Percentiles rank a stretch among this genome's conserved stretches.
Conservation (phyloP, 35 echinoderm and acorn worm genomes). For the Ophiothrix spiculata region DNA sequence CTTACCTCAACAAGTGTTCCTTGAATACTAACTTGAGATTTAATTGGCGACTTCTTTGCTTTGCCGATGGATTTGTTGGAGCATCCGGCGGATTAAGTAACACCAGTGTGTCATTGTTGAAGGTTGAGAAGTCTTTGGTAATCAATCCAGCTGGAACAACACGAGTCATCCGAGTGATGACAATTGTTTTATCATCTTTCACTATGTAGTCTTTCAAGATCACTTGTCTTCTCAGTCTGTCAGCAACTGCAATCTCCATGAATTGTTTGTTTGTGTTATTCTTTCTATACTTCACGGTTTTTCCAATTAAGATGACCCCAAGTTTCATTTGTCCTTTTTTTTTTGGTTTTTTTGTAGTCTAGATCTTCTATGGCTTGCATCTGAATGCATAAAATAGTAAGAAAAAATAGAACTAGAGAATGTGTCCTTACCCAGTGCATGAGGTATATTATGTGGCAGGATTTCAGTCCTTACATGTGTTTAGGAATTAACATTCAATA, state of each 20-base stretch:
- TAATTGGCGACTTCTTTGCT: background rate
- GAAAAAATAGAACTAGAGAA: background rate
- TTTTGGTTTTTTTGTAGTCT: background rate
- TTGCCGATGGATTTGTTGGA: background rate
- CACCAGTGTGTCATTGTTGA: background rate
- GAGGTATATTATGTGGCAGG: too few relatives aligned
- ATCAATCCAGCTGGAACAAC: background rate
- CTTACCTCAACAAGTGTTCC: background rate
- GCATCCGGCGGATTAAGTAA: background rate
- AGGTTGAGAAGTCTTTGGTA: background rate
- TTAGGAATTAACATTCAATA: too few relatives aligned
- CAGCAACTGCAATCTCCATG: background rate
- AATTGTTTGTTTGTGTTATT: background rate
- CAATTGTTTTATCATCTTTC: background rate
- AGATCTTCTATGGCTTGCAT: background rate
- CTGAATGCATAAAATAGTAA: background rate
- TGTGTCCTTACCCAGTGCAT: too few relatives aligned
- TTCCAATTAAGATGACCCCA: background rate
- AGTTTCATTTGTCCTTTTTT: background rate
- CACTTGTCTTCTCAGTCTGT: background rate
- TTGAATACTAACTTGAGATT: background rate
- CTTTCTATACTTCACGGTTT: background rate
- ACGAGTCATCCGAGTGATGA: background rate
- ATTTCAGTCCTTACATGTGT: too few relatives aligned
- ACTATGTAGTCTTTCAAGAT: background rate